Base-by-base conservation (phyloP, 1,140 invertebrate genomes). In the Halictus rubicundus region DNA sequence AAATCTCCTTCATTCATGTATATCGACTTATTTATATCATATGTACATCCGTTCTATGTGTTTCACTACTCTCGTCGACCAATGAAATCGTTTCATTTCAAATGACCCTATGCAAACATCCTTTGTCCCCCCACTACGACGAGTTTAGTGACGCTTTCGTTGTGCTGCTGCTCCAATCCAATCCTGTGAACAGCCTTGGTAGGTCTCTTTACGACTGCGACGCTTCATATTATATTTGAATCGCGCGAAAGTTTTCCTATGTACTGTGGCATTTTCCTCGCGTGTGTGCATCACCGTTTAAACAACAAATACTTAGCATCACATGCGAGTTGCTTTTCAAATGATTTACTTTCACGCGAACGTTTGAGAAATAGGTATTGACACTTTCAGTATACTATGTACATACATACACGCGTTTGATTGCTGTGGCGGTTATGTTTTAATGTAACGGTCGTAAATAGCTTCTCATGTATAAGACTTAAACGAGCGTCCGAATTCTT, bases 391-490 rank as follows among this genome's bases (percentile, higher is more conserved):
- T 19, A 6, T 25, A 66, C 68, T 81, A 9, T 21, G 60, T 68
- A 10, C 8, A 1, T 12, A 9, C 27, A 2, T 46, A 46, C 68
- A 61, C n/a, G 70, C 74, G 60, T 81, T 52, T 27, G 27, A 73
- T 46, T 60, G 71, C 68, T 32, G 83, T 86, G 87, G 88, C 83
- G 88, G 78, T 85, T 78, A 80, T 46, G 78, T 91, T 89, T 77
- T 87, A 91, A 89, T 82, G 73, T 81, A 91, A 91, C 90, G 88
- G 89, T 86, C 70, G 72, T 32, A 81, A 80, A 25, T 73, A 57
- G 79, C 68, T 68, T 54, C 25, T 39, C 32, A 27, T 64, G 19
- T n/a, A 14, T 60, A 19, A 27, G 5, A 59, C 25, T 59, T 19
- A 42, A 57, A 79, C 7, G 6, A 37, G 12, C 72, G 21, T 54